Base-by-base conservation (phyloP, 2,113 vertebrate genomes). In the Mohoua ochrocephala region DNA sequence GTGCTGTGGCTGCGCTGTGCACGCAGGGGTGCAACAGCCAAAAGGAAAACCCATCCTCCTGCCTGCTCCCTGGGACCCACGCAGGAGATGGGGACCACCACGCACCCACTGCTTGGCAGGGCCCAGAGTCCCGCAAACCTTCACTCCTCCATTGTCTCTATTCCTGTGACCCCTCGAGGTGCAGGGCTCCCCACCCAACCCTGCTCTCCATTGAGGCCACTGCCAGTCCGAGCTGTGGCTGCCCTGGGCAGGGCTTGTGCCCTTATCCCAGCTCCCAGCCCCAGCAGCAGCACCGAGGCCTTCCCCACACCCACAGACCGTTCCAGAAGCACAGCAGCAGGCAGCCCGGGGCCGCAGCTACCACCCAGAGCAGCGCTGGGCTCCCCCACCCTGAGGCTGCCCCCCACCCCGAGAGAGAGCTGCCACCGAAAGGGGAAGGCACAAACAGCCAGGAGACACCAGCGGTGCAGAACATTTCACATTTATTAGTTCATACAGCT, bases 401-500 rank as follows among this genome's bases (percentile, higher is more conserved):
- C 50, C 61, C 31, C 11, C 59, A 9, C 13, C 50, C 42, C 0
- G 1, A 37, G 39, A 19, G 33, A 27, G 41, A 64, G 52, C 28
- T 0, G 0, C 22, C 9, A 23, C 23, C 0, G 1, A 13, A 27
- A n/a, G 8, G 27, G 19, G 47, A 59, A 22, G 47, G 52, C 5
- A 45, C 27, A 49, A 92, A 44, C 2, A 22, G 61, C 35, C 13
- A 35, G 76, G 53, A 39, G 80, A 85, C 9, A 2, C 31, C 50
- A 47, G 11, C 4, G 37, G 98, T 99, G 98, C 98, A 98, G 99
- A 98, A 99, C 97, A 97, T 97, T 99, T 99, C 99, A 99, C 99
- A 99, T 99, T 99, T 99, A 99, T 99, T 99, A 99, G 98, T 99
- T 99, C 98, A 98, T 99, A 98, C 98, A 98, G 96, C 99, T 99